These are phyloP conservation scores for Xyrauchen texanus DNA, from an alignment of 2,113 vertebrate species.

Conservation along the genomic window DNA sequence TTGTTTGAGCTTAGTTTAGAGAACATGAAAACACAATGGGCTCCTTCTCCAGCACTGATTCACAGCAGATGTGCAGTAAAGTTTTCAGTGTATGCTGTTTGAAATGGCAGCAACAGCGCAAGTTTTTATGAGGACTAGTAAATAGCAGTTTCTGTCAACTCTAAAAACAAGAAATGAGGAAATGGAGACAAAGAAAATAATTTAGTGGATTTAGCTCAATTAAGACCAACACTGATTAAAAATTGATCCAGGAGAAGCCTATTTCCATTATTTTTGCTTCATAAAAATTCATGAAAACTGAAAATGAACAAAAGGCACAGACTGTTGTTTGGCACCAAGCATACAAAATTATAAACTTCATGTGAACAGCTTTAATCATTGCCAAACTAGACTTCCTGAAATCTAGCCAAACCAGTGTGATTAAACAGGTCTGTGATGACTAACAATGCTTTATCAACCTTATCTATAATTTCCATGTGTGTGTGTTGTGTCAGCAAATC, in stretches of 20 bases:
- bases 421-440: too few species aligned
- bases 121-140: constrained; percentile 45
- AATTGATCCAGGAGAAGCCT: not conserved
- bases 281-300: not conserved
- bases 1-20: constrained; percentile 13
- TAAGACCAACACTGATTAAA: constrained; percentile 12
- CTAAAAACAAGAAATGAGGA: not conserved
- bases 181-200: not conserved
- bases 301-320: constrained; percentile 15
- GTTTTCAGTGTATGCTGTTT: constrained; percentile 23
- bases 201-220: constrained; percentile 6
- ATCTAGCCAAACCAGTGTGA: too few species aligned
- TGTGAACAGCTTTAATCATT: constrained; percentile 24
- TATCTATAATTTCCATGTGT: constrained; percentile 61
- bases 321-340: not conserved
- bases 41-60: constrained; percentile 34
- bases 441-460: constrained; percentile 54
- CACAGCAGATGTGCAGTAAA: constrained; percentile 47
- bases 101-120: constrained; percentile 11
- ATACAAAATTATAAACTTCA: not conserved
- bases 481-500: constrained; percentile 55
- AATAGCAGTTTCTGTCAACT: constrained; percentile 45
- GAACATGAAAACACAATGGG: constrained; percentile 34
- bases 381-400: not conserved
- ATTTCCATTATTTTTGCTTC: constrained; percentile 7